phyloP scores from a whole-genome alignment of 2,113 vertebrate genomes.

The Rynchops niger region DNA sequence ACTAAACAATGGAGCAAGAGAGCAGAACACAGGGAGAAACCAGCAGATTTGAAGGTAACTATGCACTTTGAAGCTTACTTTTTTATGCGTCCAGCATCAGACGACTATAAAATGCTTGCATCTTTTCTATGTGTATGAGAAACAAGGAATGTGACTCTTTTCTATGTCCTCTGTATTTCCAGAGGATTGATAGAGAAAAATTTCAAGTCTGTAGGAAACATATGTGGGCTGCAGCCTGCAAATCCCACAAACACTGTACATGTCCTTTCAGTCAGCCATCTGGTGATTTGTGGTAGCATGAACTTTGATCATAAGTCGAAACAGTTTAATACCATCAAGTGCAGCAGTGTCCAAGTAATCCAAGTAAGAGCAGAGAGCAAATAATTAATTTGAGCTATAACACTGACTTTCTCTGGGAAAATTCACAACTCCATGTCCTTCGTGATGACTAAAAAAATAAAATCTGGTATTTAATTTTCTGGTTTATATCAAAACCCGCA shows the following conservation, averaged over 20 bases:
- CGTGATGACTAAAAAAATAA: background rate
- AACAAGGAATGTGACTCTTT: background rate
- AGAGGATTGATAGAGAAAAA: background rate
- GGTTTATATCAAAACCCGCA: background rate
- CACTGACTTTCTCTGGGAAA: background rate
- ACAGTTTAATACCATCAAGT: background rate
- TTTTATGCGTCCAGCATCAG: background rate
- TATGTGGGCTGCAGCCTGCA: background rate
- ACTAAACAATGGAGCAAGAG: background rate
- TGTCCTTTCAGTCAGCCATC: background rate
- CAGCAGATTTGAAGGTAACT: background rate
- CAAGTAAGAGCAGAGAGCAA: constrained; percentile 36
- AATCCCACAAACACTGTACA: background rate
- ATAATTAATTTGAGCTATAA: background rate
- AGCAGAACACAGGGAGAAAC: background rate
- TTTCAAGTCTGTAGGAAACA: background rate
- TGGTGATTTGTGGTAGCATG: constrained; percentile 7
- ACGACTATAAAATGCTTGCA: background rate
- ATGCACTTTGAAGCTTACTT: background rate
- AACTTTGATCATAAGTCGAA: constrained; percentile 19
- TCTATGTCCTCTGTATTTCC: background rate
- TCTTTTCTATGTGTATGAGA: background rate
- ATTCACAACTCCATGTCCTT: background rate
- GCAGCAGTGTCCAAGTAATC: background rate
- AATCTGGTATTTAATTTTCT: background rate